Evolutionary conservation across 2,888 invertebrate species (phyloP).

Genomic region (Sisyra nigra): DNA sequence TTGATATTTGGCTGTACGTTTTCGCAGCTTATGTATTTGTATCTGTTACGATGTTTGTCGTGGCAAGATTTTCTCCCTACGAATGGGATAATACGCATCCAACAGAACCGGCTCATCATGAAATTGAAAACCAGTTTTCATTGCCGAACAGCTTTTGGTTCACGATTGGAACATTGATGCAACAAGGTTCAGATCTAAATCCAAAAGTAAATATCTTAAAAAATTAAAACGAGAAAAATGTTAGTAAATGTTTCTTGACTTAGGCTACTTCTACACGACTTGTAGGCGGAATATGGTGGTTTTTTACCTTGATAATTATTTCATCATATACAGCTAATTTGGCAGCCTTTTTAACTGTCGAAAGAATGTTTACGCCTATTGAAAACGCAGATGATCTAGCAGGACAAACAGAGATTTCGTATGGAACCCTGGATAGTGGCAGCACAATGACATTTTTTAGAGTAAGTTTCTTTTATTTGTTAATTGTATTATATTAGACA

Average conservation of each 20-base stretch:
- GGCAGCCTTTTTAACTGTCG: slow-evolving; percentile 82
- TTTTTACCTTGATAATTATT: slow-evolving; percentile 79
- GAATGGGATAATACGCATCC: slow-evolving; percentile 65
- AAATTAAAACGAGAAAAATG: too few species aligned
- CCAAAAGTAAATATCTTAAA: slow-evolving; percentile 40
- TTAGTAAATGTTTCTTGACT: neutral
- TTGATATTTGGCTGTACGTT: slow-evolving; percentile 77
- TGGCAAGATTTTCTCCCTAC: slow-evolving; percentile 65
- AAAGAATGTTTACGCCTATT: slow-evolving; percentile 75
- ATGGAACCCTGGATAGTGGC: slow-evolving; percentile 69
- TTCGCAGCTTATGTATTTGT: slow-evolving; percentile 66
- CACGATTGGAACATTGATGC: slow-evolving; percentile 77
- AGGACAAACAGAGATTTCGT: slow-evolving; percentile 65
- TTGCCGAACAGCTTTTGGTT: slow-evolving; percentile 78
- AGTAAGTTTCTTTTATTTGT: slow-evolving; percentile 27
- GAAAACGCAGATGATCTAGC: slow-evolving; percentile 71
- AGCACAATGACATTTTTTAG: slow-evolving; percentile 82
- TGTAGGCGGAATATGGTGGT: slow-evolving; percentile 83
- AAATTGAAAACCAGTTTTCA: slow-evolving; percentile 65
- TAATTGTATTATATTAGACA: neutral
- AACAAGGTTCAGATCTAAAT: slow-evolving; percentile 65
- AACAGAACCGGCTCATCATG: slow-evolving; percentile 41
- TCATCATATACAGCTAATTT: slow-evolving; percentile 85
- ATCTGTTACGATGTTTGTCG: slow-evolving; percentile 59
- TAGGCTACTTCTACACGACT: slow-evolving; percentile 59